Conservation (phyloP, 2,113 vertebrate species). For the Anser brachyrhynchus region DNA sequence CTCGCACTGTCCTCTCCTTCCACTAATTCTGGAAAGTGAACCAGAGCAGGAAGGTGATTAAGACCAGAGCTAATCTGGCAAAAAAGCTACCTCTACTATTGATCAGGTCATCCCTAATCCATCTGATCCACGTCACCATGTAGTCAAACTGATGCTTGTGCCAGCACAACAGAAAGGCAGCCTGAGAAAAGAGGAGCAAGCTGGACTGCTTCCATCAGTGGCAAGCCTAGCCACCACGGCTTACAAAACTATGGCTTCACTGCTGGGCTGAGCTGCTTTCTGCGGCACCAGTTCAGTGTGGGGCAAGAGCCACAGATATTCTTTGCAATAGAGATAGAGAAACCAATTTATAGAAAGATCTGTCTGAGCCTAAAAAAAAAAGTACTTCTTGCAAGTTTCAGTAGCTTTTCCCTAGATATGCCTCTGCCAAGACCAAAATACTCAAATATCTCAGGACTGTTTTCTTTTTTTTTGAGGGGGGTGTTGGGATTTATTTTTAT, state of each 20-base stretch:
- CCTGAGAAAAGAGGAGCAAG: background rate
- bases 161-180: background rate
- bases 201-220: background rate
- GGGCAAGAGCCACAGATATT: background rate
- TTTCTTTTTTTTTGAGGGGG: background rate
- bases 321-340: background rate
- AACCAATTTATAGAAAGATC: background rate
- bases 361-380: background rate
- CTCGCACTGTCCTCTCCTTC: background rate
- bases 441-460: background rate
- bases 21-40: background rate
- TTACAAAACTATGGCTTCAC: background rate
- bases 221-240: background rate
- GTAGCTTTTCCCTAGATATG: background rate
- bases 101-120: background rate
- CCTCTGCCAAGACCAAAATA: slow-evolving; percentile 8
- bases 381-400: background rate
- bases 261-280: background rate
- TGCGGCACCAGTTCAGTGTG: background rate
- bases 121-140: background rate
- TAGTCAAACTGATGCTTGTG: background rate
- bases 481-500: background rate
- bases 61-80: background rate
- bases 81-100: background rate
- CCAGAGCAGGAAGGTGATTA: background rate